Conservation (phyloP, 2,113 vertebrate genomes). For the Eulemur macaco region DNA sequence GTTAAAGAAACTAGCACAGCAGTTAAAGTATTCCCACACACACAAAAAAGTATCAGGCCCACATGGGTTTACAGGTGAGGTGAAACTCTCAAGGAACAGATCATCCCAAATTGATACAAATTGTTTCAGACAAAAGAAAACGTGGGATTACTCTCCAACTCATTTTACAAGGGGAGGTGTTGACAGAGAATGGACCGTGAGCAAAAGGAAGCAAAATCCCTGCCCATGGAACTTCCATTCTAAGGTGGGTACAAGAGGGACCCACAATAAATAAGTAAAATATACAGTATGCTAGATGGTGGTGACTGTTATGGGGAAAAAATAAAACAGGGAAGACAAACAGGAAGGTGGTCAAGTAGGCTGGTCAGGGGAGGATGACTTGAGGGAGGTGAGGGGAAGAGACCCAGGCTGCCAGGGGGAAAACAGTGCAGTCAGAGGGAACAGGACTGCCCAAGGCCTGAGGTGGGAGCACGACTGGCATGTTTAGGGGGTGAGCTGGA, state of each 20-base stretch:
- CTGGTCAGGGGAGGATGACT: background rate
- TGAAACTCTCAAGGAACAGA: background rate
- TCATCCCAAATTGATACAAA: background rate
- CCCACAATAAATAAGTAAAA: background rate
- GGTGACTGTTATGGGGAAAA: background rate
- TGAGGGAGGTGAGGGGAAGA: background rate
- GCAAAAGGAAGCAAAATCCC: background rate
- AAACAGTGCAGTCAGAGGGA: no score
- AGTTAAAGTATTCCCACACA: background rate
- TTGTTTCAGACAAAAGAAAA: background rate
- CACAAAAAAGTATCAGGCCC: background rate
- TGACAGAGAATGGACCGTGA: background rate
- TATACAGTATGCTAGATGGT: background rate
- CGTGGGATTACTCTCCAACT: background rate
- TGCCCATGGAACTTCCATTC: background rate
- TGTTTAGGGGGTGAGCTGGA: background rate
- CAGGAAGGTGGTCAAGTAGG: background rate
- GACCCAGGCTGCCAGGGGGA: background rate
- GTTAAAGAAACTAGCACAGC: background rate
- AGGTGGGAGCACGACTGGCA: rapidly evolving
- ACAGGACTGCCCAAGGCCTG: background rate
- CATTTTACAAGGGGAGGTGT: background rate
- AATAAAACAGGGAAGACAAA: background rate
- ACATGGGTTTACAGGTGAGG: background rate
- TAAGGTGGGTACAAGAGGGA: background rate